phyloP scores from a whole-genome alignment of 2,797 vertebrate species.

The Gadopsis marmoratus region DNA sequence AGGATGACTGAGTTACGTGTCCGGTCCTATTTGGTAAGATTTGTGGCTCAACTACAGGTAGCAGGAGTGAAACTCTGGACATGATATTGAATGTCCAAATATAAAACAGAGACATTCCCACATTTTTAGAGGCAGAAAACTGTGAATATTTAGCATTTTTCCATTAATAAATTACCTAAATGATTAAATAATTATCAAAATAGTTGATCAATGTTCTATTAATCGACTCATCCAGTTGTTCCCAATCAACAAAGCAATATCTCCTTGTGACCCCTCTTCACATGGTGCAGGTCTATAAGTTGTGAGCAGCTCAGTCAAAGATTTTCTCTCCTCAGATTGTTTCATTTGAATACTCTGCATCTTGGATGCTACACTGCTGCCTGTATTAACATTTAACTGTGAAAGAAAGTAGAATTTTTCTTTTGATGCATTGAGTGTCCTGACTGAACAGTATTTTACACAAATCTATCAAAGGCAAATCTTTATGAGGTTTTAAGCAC shows the following conservation, averaged over 20 bases:
- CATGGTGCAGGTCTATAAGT: slow-evolving; percentile 1
- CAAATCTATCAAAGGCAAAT: neutral
- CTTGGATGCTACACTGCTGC: too few species aligned
- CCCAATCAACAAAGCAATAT: neutral
- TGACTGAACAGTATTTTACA: neutral
- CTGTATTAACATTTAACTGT: neutral
- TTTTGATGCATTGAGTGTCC: neutral
- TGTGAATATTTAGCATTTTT: neutral
- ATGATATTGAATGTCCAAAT: neutral
- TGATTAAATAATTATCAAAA: neutral
- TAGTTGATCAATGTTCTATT: neutral
- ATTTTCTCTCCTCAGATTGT: neutral
- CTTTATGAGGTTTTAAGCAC: neutral
- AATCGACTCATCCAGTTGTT: neutral
- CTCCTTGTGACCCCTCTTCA: neutral
- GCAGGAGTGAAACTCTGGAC: slow-evolving; percentile 26
- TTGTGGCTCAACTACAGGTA: slow-evolving; percentile 40
- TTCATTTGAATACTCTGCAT: neutral
- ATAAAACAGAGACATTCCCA: neutral
- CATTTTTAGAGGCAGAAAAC: neutral
- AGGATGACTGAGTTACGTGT: slow-evolving; percentile 55
- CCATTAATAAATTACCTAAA: slow-evolving; percentile 2
- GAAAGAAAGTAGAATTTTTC: neutral
- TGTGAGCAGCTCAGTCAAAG: neutral
- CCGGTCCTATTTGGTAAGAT: slow-evolving; percentile 50